Evolutionary conservation across 2,797 vertebrate species (phyloP).

Genomic region (Falco berigora): DNA sequence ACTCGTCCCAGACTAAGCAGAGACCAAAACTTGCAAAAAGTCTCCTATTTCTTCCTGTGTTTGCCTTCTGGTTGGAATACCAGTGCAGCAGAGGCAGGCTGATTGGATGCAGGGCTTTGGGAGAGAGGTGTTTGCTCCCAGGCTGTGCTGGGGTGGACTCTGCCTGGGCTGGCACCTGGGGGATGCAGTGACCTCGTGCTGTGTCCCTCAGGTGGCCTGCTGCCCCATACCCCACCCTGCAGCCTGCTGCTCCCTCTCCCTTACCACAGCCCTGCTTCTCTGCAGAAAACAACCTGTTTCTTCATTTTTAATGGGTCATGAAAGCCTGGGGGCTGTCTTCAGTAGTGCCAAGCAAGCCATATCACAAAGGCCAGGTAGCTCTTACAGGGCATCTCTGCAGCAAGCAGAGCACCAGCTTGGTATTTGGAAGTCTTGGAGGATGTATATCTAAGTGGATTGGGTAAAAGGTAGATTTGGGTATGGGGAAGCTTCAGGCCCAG

Average conservation of each 20-base stretch:
- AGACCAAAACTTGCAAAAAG: not conserved
- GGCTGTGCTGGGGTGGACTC: too few species aligned
- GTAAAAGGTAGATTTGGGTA: not conserved
- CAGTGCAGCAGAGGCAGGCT: fast-evolving
- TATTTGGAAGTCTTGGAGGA: not conserved
- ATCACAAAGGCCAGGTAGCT: not conserved
- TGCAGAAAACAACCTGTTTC: not conserved
- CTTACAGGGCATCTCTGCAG: not conserved
- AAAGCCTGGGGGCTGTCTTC: not conserved
- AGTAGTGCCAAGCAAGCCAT: not conserved
- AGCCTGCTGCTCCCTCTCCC: not conserved
- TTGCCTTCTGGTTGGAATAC: not conserved
- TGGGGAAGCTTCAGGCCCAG: not conserved
- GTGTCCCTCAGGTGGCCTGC: not conserved
- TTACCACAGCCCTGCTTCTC: not conserved
- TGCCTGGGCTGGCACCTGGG: not conserved
- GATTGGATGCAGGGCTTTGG: not conserved
- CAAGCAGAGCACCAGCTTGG: not conserved
- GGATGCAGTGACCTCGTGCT: fast-evolving
- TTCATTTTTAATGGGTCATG: not conserved
- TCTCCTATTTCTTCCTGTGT: not conserved
- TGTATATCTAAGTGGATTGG: not conserved
- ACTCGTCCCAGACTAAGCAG: not conserved
- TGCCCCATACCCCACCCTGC: too few species aligned
- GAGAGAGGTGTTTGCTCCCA: not conserved